Evolutionary conservation across 2,797 vertebrate species (phyloP).

Genomic region (Tamandua tetradactyla): DNA sequence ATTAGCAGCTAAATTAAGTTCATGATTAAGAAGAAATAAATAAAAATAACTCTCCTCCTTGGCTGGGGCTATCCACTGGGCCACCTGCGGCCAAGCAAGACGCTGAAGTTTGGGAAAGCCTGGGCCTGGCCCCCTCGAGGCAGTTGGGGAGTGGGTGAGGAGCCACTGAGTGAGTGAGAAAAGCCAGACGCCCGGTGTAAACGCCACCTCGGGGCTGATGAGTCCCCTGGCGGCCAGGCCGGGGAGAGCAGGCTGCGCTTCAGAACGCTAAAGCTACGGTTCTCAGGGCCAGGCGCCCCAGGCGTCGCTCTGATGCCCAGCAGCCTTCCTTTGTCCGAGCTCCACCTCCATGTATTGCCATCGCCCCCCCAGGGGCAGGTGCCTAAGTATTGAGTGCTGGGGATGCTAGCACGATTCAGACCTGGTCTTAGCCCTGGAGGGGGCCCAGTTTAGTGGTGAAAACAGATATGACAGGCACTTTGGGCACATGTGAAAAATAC

Average conservation of each 20-base stretch:
- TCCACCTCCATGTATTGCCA: neutral
- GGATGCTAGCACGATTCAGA: neutral
- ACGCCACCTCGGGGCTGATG: neutral
- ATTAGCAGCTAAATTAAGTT: conserved; percentile 82
- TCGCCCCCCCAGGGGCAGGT: neutral
- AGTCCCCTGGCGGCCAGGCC: conserved; percentile 60
- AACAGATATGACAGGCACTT: neutral
- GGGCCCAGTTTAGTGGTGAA: neutral
- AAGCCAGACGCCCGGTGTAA: neutral
- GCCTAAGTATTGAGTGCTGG: neutral
- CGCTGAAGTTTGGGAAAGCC: conserved; percentile 78
- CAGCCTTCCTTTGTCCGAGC: neutral
- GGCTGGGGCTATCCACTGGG: conserved; percentile 83
- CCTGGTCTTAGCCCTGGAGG: neutral
- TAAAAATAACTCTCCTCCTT: conserved; percentile 84
- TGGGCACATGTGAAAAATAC: neutral
- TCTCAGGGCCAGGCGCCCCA: neutral
- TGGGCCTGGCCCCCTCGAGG: neutral
- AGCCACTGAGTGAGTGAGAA: neutral
- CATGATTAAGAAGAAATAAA: conserved; percentile 86
- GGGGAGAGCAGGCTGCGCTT: conserved; percentile 42
- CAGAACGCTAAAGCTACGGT: neutral
- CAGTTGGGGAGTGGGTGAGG: neutral
- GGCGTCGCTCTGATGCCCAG: neutral
- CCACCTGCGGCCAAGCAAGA: conserved; percentile 82